Evolutionary conservation across 2,797 vertebrate genomes (phyloP).

Genomic region (Crenuchus spilurus): DNA sequence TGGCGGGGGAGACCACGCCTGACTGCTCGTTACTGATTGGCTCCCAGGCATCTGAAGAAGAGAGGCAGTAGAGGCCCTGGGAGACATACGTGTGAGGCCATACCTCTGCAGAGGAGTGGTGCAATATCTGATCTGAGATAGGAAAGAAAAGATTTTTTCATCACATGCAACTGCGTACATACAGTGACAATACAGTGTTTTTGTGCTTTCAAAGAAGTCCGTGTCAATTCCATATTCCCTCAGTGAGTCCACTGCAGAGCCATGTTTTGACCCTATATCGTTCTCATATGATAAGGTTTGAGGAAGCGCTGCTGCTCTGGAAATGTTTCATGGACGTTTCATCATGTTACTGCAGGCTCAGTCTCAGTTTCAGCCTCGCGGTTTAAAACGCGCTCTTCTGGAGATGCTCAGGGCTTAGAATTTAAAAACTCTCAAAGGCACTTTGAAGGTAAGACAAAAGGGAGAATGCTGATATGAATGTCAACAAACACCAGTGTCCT

Average conservation of each 20-base stretch:
- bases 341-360: conserved; percentile 26
- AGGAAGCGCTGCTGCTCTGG: background rate
- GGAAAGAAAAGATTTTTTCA: conserved; percentile 28
- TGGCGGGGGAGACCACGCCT: conserved; percentile 87
- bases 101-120: conserved; percentile 93
- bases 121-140: conserved; percentile 85
- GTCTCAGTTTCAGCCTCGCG: background rate
- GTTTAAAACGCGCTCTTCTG: conserved; percentile 5
- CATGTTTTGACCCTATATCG: background rate
- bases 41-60: conserved; percentile 97
- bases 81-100: conserved; percentile 98
- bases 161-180: background rate
- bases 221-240: background rate
- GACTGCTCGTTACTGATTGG: conserved; percentile 91
- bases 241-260: background rate
- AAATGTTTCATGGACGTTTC: conserved; percentile 17
- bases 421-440: conserved; percentile 9
- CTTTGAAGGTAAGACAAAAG: conserved; percentile 6
- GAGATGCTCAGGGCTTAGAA: background rate
- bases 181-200: background rate
- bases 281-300: conserved; percentile 2
- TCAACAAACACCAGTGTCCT: background rate
- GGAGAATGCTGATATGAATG: background rate
- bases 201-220: background rate
- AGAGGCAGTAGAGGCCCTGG: conserved; percentile 98